Evolutionary conservation across 2,113 vertebrate genomes (phyloP).

Genomic region (Rynchops niger): DNA sequence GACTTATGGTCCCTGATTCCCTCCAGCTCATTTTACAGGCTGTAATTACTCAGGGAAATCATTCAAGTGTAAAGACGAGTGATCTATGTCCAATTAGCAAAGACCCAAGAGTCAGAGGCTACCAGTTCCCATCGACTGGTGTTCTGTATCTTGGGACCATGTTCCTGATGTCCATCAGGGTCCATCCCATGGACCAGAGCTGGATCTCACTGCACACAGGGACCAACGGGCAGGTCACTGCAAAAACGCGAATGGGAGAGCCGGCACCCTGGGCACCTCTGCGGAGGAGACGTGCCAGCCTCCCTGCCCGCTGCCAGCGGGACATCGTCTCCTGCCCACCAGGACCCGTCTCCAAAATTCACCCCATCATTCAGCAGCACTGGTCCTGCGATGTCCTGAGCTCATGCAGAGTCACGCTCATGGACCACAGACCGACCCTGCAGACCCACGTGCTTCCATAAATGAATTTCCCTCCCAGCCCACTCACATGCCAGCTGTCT

Average conservation of each 20-base stretch:
- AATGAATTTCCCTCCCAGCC: neutral
- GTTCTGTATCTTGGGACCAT: accelerated
- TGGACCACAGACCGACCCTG: accelerated
- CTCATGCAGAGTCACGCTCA: accelerated
- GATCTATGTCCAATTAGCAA: neutral
- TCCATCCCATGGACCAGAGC: accelerated
- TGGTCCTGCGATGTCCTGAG: neutral
- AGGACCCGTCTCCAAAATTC: neutral
- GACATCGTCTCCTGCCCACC: neutral
- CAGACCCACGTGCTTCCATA: neutral
- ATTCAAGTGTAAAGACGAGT: neutral
- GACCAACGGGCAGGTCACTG: neutral
- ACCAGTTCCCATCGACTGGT: neutral
- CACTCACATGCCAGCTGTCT: neutral
- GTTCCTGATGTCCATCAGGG: accelerated
- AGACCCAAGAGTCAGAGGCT: neutral
- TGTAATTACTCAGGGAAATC: neutral
- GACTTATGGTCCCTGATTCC: neutral
- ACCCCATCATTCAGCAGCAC: neutral
- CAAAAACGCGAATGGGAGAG: accelerated
- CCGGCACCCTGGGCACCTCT: neutral
- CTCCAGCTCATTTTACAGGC: neutral
- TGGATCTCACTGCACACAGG: neutral
- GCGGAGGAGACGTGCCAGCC: neutral
- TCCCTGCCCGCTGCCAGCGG: neutral